Evolutionary conservation across 2,797 vertebrate genomes (phyloP), one percentile per base, ranked within the genome.

Genomic region (Hyperoplus immaculatus): DNA sequence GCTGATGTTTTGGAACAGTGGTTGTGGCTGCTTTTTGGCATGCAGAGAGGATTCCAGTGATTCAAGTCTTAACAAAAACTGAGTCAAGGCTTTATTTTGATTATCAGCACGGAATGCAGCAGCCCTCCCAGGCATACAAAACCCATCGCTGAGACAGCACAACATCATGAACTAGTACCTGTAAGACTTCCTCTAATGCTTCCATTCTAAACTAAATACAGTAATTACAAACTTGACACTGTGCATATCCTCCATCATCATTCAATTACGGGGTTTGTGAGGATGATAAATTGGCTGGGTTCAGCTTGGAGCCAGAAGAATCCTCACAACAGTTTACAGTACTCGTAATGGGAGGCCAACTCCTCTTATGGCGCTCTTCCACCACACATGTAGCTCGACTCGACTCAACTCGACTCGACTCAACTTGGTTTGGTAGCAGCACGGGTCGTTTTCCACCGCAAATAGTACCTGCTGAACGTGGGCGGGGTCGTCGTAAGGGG

Each of bases 201-300:
- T 75, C 82, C 73, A 87, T 91, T 88, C 86, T 83, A 78, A 82
- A 80, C 82, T 88, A 90, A 93, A 92, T 85, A 81, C 86, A 62
- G 78, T 92, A 93, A 93, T 94, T 92, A 93, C 88, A 90, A 87
- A 92, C 89, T 87, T 79, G 82, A 90, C 89, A 79, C 77, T 58
- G 78, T 43, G 79, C 21, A 8, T 77, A 86, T 88, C 90, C 90
- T 87, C 87, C 86, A 89, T 90, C 89, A 88, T 85, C 87, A 84
- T 90, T 89, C 87, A 92, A 93, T 94, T 81, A 92, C 69, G 90
- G 91, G 93, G 80, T 93, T 87, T 88, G 89, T 64, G 74, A 83
- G 69, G 85, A 90, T 90, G 86, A 92, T 76, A 87, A 92, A 91
- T 91, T 88, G 88, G 67, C 72, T 79, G 78, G 83, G 80, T 90